Conservation (phyloP, 2,797 vertebrate genomes). For the Amblyraja radiata region DNA sequence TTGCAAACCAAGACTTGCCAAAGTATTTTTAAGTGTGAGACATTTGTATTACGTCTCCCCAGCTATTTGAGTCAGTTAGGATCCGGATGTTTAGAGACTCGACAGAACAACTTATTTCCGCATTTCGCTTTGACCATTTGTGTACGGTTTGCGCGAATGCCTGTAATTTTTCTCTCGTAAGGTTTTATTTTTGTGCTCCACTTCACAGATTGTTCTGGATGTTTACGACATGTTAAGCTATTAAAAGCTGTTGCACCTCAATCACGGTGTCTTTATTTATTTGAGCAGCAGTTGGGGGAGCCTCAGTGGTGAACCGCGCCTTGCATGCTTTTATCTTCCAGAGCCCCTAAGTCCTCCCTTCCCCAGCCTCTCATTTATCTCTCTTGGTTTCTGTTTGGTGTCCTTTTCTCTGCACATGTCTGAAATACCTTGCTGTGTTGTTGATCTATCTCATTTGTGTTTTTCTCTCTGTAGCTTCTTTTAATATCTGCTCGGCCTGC, state of each 20-base stretch:
- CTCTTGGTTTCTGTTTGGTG: neutral
- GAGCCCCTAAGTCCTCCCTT: neutral
- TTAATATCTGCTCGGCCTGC: constrained; percentile 87
- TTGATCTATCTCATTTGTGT: constrained; percentile 72
- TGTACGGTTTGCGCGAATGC: neutral
- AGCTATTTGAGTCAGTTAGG: neutral
- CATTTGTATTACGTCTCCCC: constrained; percentile 22
- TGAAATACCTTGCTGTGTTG: constrained; percentile 55
- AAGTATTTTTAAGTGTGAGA: constrained; percentile 22
- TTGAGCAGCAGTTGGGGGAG: neutral
- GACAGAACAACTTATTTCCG: neutral
- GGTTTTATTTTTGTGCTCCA: neutral
- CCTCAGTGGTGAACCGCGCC: neutral
- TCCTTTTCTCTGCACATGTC: neutral
- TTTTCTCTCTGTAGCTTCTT: constrained; percentile 84
- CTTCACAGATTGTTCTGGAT: constrained; percentile 17
- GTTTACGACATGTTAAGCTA: constrained; percentile 20
- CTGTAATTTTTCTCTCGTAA: constrained; percentile 1
- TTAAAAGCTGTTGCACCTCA: constrained; percentile 34
- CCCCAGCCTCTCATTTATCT: neutral
- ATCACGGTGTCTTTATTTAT: constrained; percentile 28
- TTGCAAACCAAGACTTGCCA: neutral
- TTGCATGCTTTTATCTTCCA: neutral
- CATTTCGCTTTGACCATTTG: neutral
- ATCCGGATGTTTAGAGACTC: neutral